Percentiles rank a stretch among this genome's conserved stretches.
Conservation (phyloP, 2,113 vertebrate genomes). For the Tetrao urogallus region DNA sequence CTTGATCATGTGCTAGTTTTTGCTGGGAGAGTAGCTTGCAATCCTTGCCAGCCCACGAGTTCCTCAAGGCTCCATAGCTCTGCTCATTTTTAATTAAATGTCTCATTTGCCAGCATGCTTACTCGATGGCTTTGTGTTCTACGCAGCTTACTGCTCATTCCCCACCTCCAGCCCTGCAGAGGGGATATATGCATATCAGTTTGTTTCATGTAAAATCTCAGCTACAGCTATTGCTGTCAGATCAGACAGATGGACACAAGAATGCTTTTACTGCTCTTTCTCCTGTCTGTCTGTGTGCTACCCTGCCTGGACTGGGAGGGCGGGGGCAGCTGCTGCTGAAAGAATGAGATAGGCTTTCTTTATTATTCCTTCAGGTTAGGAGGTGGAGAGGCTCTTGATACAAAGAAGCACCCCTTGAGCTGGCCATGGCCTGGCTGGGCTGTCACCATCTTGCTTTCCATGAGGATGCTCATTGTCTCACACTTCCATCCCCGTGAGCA, state of each 20-base stretch:
- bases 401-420: conserved; percentile 24
- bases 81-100: conserved; percentile 36
- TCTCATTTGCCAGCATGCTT: neutral
- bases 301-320: neutral
- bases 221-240: conserved; percentile 4
- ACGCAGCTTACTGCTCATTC: neutral
- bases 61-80: neutral
- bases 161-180: neutral
- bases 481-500: neutral
- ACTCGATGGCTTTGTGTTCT: neutral
- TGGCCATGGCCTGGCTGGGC: neutral
- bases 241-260: conserved; percentile 6
- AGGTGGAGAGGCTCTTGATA: conserved; percentile 37
- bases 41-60: neutral
- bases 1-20: neutral
- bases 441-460: neutral
- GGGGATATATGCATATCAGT: neutral
- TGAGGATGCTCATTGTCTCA: neutral
- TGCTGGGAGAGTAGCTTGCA: neutral
- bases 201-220: conserved; percentile 19
- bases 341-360: conserved; percentile 23
- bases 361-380: conserved; percentile 38
- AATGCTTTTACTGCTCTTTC: conserved; percentile 7
- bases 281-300: neutral
- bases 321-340: conserved; percentile 18